Evolutionary conservation across 1,140 invertebrate genomes (phyloP), one percentile per base, ranked within the genome.

Genomic region (Drosophila nigrodunni): DNA sequence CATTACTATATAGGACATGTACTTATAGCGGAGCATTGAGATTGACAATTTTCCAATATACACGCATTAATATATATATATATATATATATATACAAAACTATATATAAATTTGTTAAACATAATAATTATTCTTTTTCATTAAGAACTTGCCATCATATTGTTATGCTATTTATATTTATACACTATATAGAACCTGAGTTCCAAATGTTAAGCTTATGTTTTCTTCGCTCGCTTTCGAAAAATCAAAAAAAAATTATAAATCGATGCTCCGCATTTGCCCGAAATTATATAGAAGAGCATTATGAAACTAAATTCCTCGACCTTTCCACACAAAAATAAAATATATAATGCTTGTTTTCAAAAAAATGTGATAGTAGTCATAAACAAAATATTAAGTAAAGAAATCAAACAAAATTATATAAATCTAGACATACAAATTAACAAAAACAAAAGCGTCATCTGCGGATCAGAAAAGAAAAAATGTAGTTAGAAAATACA

Each of bases 301-400:
- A 50, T 60, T 54, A 65, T 65, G 34, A 55, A 57, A 44, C 50
- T 9, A 55, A 59, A 58, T 43, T 55, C 64, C 44, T 73, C 58
- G 3, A 66, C 25, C 54, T 55, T 65, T 80, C 50, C 68, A 78
- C 70, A 57, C 18, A 49, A 62, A 5, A 46, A 34, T 55, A 21
- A 80, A 71, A 73, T 77, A 77, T 68, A 77, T 78, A 77, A 67
- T 86, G 82, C 83, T 88, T 87, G 83, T 79, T 87, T 87, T 87
- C 72, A 90, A 85, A 88, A 83, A 76, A 90, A 81, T 90, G 87
- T 90, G 87, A 90, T 90, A 90, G 88, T 90, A 90, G 87, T 90
- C 87, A 90, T 90, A 82, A 90, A 55, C 34, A 62, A 80, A 88
- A 82, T 85, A 81, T 85, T 85, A 88, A 80, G 71, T 89, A 88